Base-by-base conservation (phyloP, 2,113 vertebrate species). In the Mungos mungo region DNA sequence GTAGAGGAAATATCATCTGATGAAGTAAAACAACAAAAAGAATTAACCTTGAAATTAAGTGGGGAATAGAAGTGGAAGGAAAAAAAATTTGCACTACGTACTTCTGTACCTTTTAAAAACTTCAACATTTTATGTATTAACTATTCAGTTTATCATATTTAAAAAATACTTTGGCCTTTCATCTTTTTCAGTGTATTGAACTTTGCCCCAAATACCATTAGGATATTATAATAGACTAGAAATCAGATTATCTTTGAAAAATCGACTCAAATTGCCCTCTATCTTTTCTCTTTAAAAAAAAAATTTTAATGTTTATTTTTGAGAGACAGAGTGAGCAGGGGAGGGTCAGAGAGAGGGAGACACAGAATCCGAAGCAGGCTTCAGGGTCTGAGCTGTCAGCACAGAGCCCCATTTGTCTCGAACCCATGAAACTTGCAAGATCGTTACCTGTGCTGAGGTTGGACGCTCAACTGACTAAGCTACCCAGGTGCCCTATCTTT, bases 11-110 rank as follows among this genome's bases (percentile, higher is more conserved):
- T 66, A 35, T 14, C 29, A 19, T 74, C 54, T 33, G 41, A 33
- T 81, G 87, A 96, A 80, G 77, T 92, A 71, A 95, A 92, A 90
- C 31, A 45, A 92, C 0, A 69, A 84, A 93, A 95, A 80, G 87
- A 86, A 38, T 4, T 68, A 63, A 63, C n/a, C 41, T 94, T 94
- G 74, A 95, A 95, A 54, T 63, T 63, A 29, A 9, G 12, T 84
- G 41, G 74, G 38, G 38, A 79, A 54, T 13, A 90, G n/a, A 12
- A 94, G 14, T 60, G 21, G 54, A 94, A 88, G 65, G 57, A 88
- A 88, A 79, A 45, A 13, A 79, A 45, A 13, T 90, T 74, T 90
- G 10, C 4, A 33, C 33, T 88, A 35, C 2, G 5, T 84, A 35
- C 3, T 83, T 63, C 72, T 57, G 33, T 5, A 80, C 38, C 35